Base-by-base conservation (phyloP, 2,888 invertebrate species). In the Ischnura elegans region DNA sequence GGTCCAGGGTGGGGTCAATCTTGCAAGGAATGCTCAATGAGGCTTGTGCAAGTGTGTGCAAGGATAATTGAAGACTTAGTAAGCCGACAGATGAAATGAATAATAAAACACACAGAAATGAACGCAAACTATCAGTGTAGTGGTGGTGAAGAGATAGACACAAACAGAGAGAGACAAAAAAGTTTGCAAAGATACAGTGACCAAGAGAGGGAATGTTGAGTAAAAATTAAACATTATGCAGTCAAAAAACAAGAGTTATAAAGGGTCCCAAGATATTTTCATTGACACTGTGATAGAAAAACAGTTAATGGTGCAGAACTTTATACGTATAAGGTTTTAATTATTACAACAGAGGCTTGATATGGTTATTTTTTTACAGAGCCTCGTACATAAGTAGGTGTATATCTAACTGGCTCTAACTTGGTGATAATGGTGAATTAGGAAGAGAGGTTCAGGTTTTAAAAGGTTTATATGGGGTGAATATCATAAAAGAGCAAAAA, bases 161-260 rank as follows among this genome's bases (percentile, higher is more conserved):
- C n/a, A n/a, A n/a, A n/a, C n/a, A 90, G 29, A 76, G 61, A 61
- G 61, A 90, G 43, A 90, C 61, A 90, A 36, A 76, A n/a, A 76
- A 90, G 90, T 90, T 90, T 90, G 90, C 90, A 90, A 90, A 90
- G 90, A 90, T 90, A 90, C 61, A 90, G 90, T 61, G 90, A 90
- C 90, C 90, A 90, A 90, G 90, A 87, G 87, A 90, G 90, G 90
- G 90, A 90, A 90, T 90, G 90, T 61, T 90, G 76, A 90, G 66
- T 45, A 61, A 43, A 43, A 90, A 90, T 66, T 25, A 36, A 43
- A 66, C 13, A 19, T 19, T 51, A 90, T 90, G 90, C 90, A 90
- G 61, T 90, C 55, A 90, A 90, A 51, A 90, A 76, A 76, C 76
- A 76, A 76, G 76, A 36, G 76, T 36, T 76, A 76, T 76, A 76